phyloP scores from a whole-genome alignment of 2,797 vertebrate species.

The Tenualosa thibaudeaui region DNA sequence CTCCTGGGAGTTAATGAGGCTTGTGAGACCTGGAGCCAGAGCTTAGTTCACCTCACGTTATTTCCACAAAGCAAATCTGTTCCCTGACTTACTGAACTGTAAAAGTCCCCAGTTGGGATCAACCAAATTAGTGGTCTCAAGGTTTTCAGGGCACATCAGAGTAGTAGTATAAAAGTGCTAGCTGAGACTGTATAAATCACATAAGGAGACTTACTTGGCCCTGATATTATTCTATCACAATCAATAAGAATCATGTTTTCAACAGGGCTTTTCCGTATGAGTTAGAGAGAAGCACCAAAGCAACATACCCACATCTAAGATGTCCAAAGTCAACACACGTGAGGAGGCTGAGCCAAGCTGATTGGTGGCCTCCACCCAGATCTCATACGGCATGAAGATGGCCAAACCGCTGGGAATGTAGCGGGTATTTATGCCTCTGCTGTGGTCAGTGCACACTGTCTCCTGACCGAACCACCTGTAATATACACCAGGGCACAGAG shows the following conservation, averaged over 20 bases:
- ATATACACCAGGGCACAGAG: background rate
- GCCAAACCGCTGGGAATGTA: constrained; percentile 89
- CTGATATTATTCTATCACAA: too few relatives aligned
- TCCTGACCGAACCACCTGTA: constrained; percentile 91
- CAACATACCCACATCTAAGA: constrained; percentile 90
- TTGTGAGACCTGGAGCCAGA: background rate
- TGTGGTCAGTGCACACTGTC: constrained; percentile 85
- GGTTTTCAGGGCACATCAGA: background rate
- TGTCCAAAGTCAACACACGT: constrained; percentile 86
- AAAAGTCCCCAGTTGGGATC: background rate
- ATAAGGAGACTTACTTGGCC: too few relatives aligned
- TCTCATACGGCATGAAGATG: constrained; percentile 93
- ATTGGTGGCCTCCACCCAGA: constrained; percentile 94
- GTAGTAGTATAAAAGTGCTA: too few relatives aligned
- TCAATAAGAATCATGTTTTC: too few relatives aligned
- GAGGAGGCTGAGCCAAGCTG: constrained; percentile 85
- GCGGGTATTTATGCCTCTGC: constrained; percentile 80
- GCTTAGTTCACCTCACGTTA: background rate
- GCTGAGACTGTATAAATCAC: too few relatives aligned
- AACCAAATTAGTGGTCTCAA: background rate
- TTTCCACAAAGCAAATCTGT: background rate
- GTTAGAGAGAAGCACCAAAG: background rate
- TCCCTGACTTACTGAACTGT: background rate
- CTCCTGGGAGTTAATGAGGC: constrained; percentile 15
- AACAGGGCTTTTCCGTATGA: too few relatives aligned